Evolutionary conservation across 30 jellyfish, hydroid and myxozoan genomes (phyloP).

Genomic region (Aurelia coerulea): DNA sequence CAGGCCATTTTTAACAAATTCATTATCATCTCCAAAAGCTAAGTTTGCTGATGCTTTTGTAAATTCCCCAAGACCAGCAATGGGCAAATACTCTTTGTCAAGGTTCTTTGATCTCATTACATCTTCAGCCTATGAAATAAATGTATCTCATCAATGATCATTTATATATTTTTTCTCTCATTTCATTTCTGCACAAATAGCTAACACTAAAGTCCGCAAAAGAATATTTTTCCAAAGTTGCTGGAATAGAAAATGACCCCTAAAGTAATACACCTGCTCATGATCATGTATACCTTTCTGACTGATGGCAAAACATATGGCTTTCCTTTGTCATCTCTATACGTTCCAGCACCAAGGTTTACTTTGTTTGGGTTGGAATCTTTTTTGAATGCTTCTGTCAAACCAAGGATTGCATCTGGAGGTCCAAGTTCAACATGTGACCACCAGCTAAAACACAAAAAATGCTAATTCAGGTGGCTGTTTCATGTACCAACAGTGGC

Average conservation of each 20-base stretch:
- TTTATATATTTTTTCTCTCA: too few species aligned
- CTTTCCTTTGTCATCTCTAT: conserved; percentile 94
- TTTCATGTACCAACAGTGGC: too few species aligned
- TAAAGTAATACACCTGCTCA: neutral
- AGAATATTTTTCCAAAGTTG: too few species aligned
- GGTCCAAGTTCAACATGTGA: conserved; percentile 98
- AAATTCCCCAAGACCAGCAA: conserved; percentile 82
- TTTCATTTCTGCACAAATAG: too few species aligned
- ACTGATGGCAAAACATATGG: conserved; percentile 94
- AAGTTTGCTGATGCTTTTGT: conserved; percentile 83
- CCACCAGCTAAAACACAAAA: conserved; percentile 70
- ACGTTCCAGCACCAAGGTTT: conserved; percentile 96
- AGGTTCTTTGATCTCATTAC: conserved; percentile 52
- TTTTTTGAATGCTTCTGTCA: conserved; percentile 92
- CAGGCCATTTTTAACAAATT: conserved; percentile 61
- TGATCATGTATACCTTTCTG: conserved; percentile 46
- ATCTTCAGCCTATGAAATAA: conserved; percentile 79
- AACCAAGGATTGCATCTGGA: conserved; percentile 96
- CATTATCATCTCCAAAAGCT: conserved; percentile 89
- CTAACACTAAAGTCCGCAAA: too few species aligned
- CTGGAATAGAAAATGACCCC: too few species aligned
- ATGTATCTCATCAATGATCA: too few species aligned
- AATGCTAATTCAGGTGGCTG: too few species aligned
- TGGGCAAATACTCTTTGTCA: conserved; percentile 92
- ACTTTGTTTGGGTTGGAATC: conserved; percentile 91